A percentile compares a stretch with the other conserved stretches of the same genome.
These are phyloP conservation scores for Pocillopora verrucosa DNA, from an alignment of 64 coral and sea anemone species.

Conservation along the genomic window DNA sequence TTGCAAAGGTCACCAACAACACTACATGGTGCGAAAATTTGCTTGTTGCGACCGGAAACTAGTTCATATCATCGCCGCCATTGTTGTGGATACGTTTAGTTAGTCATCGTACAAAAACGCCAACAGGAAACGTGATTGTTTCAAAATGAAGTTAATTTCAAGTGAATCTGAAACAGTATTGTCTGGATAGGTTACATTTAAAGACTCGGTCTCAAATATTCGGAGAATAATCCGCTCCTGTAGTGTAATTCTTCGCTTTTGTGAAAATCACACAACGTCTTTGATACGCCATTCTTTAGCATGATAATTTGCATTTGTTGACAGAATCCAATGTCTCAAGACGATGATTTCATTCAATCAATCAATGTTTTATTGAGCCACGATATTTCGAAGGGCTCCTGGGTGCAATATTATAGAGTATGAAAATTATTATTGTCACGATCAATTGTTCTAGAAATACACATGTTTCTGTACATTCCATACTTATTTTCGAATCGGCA, in stretches of 20 bases:
- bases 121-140: neutral
- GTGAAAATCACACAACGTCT: neutral
- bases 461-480: neutral
- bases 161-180: neutral
- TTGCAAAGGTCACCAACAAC: neutral
- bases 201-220: neutral
- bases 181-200: neutral
- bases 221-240: neutral
- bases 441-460: neutral
- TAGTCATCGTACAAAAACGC: neutral
- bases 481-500: neutral
- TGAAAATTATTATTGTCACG: neutral
- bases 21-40: neutral
- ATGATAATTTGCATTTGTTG: conserved; percentile 30
- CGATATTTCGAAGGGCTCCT: neutral
- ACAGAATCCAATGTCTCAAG: conserved; percentile 12
- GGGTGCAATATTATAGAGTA: neutral
- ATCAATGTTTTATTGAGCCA: conserved; percentile 3
- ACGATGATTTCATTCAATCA: conserved; percentile 34
- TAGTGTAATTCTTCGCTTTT: neutral
- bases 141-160: neutral
- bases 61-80: conserved; percentile 1
- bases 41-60: conserved; percentile 26
- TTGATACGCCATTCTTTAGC: no score
- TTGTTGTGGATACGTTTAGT: neutral